phyloP scores from a whole-genome alignment of 2,797 vertebrate genomes.

The Oreochromis mossambicus region DNA sequence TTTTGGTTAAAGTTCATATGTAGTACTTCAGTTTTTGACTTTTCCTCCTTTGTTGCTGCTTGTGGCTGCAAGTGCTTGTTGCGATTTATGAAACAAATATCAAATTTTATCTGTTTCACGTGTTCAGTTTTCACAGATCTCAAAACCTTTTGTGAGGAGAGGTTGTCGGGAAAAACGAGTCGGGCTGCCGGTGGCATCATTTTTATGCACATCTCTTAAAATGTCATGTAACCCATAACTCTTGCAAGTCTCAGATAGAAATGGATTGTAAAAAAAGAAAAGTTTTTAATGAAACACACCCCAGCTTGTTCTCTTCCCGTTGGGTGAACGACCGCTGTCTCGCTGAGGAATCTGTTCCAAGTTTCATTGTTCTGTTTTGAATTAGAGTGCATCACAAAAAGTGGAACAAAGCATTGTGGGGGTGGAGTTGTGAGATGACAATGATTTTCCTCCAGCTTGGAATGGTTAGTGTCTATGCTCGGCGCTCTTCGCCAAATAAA shows the following conservation, averaged over 20 bases:
- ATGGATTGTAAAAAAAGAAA: neutral
- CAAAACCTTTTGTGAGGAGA: neutral
- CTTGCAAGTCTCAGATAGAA: neutral
- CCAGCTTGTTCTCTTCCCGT: neutral
- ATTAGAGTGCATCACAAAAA: slow-evolving; percentile 57
- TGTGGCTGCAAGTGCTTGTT: neutral
- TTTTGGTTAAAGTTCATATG: neutral
- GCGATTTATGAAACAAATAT: neutral
- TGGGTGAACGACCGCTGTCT: slow-evolving; percentile 1
- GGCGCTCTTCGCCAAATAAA: slow-evolving; percentile 30
- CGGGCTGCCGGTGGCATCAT: neutral
- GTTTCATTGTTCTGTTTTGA: slow-evolving; percentile 66
- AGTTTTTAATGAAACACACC: slow-evolving; percentile 7
- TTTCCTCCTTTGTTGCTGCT: neutral
- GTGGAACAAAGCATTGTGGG: slow-evolving; percentile 53
- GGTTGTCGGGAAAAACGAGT: neutral
- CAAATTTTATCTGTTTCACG: neutral
- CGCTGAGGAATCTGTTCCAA: slow-evolving; percentile 12
- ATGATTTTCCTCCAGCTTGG: slow-evolving; percentile 54
- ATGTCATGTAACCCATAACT: slow-evolving; percentile 19
- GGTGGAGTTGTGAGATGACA: slow-evolving; percentile 47
- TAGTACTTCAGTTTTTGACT: neutral
- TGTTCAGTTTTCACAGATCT: neutral
- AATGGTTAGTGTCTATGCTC: slow-evolving; percentile 40
- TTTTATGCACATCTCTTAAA: slow-evolving; percentile 25